Percentiles rank a stretch among this genome's conserved stretches.
Evolutionary conservation across 2,113 vertebrate genomes (phyloP).

Genomic region (Lophotis ruficrista): DNA sequence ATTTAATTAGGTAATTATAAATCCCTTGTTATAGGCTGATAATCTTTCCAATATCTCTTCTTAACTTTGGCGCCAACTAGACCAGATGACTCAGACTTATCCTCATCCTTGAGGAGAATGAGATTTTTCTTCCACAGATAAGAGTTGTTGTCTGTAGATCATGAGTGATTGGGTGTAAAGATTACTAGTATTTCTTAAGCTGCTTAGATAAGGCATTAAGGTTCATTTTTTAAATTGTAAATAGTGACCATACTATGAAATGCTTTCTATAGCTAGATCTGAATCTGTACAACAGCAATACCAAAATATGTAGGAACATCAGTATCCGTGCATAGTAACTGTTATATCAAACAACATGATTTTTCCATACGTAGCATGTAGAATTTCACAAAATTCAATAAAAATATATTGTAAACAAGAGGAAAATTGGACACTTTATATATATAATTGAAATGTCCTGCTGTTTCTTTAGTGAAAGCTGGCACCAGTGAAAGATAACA

Average conservation of each 20-base stretch:
- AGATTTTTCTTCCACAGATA: slow-evolving; percentile 58
- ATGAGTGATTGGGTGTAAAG: slow-evolving; percentile 19
- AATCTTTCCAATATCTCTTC: slow-evolving; percentile 77
- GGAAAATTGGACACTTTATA: background rate
- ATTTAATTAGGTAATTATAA: slow-evolving; percentile 86
- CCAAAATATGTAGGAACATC: background rate
- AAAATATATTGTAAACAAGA: background rate
- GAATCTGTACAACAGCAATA: background rate
- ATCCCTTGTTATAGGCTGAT: slow-evolving; percentile 81
- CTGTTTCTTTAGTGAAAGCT: slow-evolving; percentile 8
- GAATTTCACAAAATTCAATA: background rate
- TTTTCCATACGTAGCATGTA: background rate
- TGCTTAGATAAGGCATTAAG: background rate
- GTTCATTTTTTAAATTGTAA: background rate
- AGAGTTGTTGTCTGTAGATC: slow-evolving; percentile 25
- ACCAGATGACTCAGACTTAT: slow-evolving; percentile 59
- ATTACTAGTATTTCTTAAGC: slow-evolving; percentile 18
- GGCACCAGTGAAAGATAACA: background rate
- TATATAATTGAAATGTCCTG: background rate
- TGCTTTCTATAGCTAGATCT: background rate
- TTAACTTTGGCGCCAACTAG: slow-evolving; percentile 71
- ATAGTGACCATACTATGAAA: background rate
- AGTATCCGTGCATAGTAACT: background rate
- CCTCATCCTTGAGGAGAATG: slow-evolving; percentile 47
- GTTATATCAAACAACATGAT: background rate